Conservation (phyloP, 2,113 vertebrate genomes). For the Anhinga rufa region DNA sequence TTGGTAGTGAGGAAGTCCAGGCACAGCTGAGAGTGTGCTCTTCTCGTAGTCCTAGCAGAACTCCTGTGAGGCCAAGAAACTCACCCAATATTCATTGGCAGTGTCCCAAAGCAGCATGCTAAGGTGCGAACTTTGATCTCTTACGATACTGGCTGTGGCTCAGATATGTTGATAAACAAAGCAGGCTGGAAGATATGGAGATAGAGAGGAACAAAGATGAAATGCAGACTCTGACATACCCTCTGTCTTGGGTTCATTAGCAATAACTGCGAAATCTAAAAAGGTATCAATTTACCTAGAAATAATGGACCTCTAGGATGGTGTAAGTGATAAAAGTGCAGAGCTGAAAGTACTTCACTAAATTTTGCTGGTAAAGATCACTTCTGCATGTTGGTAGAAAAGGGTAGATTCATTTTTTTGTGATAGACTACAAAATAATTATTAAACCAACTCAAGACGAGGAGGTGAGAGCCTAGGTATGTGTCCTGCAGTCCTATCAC, state of each 20-base stretch:
- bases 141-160: not conserved
- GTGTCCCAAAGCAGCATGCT: not conserved
- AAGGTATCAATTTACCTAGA: not conserved
- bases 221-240: not conserved
- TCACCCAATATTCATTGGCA: not conserved
- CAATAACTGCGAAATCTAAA: not conserved
- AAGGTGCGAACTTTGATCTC: not conserved
- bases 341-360: not conserved
- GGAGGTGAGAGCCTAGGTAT: not conserved
- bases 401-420: not conserved
- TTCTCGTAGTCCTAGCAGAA: not conserved
- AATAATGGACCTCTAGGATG: not conserved
- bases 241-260: not conserved
- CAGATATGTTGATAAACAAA: not conserved
- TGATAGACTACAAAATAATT: not conserved
- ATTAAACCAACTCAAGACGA: not conserved
- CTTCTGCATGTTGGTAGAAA: not conserved
- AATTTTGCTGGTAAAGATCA: not conserved
- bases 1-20: not conserved
- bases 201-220: not conserved
- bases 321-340: not conserved
- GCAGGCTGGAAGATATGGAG: not conserved
- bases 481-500: not conserved
- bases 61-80: not conserved
- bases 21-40: not conserved